phyloP scores from a whole-genome alignment of 2,888 invertebrate genomes.

The Volucella zonaria region DNA sequence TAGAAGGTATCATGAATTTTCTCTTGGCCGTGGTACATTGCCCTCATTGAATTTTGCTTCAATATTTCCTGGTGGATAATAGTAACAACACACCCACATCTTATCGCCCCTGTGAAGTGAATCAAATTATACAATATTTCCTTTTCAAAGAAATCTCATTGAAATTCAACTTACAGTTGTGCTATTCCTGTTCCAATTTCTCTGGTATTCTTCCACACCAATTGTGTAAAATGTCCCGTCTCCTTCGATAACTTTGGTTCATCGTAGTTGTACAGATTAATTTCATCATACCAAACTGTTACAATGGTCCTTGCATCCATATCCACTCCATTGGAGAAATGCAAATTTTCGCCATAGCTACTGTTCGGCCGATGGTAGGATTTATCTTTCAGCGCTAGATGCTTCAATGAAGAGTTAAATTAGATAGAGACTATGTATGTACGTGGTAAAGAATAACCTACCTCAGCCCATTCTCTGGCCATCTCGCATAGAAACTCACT shows the following conservation, averaged over 20 bases:
- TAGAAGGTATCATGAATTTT: neutral
- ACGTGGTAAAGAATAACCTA: neutral
- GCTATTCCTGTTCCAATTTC: conserved; percentile 91
- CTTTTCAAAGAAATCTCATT: neutral
- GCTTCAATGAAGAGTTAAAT: conserved; percentile 46
- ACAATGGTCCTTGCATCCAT: conserved; percentile 89
- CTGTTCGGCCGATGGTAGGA: conserved; percentile 90
- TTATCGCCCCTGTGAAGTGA: conserved; percentile 55
- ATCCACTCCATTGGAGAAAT: conserved; percentile 88
- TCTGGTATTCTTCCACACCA: conserved; percentile 90
- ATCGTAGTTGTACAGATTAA: conserved; percentile 87
- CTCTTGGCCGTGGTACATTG: conserved; percentile 79
- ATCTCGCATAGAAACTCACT: conserved; percentile 53
- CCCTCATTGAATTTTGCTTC: conserved; percentile 40
- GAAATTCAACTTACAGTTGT: conserved; percentile 77
- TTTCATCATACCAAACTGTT: conserved; percentile 91
- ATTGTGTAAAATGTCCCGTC: conserved; percentile 93
- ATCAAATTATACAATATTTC: conserved; percentile 7
- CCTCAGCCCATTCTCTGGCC: conserved; percentile 68
- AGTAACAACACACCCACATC: conserved; percentile 73
- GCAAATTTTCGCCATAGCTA: conserved; percentile 93
- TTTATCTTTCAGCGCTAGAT: conserved; percentile 85
- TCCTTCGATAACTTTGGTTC: conserved; percentile 85
- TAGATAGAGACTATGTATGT: neutral
- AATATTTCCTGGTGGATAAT: conserved; percentile 74